Evolutionary conservation across 2,113 vertebrate genomes (phyloP).

Genomic region (Ciconia boyciana): DNA sequence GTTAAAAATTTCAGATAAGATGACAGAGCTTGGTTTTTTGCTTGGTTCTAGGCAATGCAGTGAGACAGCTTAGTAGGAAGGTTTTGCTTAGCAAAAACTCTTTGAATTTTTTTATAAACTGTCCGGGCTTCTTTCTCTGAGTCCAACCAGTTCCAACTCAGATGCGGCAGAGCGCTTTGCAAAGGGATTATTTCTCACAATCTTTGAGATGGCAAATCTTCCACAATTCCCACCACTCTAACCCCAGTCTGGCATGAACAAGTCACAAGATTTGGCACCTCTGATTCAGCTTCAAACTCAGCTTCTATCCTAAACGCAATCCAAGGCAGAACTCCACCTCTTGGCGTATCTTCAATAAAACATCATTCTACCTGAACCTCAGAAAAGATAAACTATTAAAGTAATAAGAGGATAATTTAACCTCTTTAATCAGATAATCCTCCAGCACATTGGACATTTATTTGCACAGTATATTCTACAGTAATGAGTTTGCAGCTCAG

Average conservation of each 20-base stretch:
- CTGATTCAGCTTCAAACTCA: neutral
- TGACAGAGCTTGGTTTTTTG: neutral
- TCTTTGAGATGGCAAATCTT: neutral
- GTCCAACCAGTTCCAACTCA: accelerated
- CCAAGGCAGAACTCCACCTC: conserved; percentile 43
- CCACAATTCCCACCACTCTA: neutral
- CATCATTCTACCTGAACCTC: conserved; percentile 63
- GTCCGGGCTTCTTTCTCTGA: neutral
- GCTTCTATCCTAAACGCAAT: conserved; percentile 19
- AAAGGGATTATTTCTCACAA: neutral
- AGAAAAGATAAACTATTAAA: conserved; percentile 72
- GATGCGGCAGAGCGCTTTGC: neutral
- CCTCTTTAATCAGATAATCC: conserved; percentile 73
- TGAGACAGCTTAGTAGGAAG: accelerated
- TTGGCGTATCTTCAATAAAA: conserved; percentile 54
- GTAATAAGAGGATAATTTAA: conserved; percentile 67
- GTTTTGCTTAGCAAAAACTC: neutral
- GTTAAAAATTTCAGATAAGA: neutral
- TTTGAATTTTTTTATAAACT: neutral
- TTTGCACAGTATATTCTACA: conserved; percentile 23
- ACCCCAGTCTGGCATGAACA: neutral
- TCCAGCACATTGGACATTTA: conserved; percentile 61
- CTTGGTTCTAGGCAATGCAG: neutral
- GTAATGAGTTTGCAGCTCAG: conserved; percentile 53
- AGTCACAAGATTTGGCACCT: conserved; percentile 42